Base-by-base conservation (phyloP, 2,797 vertebrate genomes). In the Hyperoplus immaculatus region DNA sequence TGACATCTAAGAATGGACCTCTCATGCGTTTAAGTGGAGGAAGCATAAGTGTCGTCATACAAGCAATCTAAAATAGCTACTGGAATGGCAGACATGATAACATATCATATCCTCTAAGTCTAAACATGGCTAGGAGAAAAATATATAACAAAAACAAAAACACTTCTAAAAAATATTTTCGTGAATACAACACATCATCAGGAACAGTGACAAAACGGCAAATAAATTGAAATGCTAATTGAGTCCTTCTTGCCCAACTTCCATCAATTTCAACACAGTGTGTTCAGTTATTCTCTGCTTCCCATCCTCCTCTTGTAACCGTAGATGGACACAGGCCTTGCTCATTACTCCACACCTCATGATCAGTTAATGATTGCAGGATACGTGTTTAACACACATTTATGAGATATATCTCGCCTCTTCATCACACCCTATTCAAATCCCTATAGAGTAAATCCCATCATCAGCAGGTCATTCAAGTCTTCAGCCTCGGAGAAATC, bases 391-490 rank as follows among this genome's bases (percentile, higher is more conserved):
- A 70, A 76, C 41, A 66, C 69, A 82, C 78, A 75, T 55, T 69
- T 54, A 63, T 73, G 63, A 80, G 68, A 69, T 75, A 58, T 67
- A 75, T 78, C 63, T 21, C 45, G 12, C 45, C 50, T 76, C 68
- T 69, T 80, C 55, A 74, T 90, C 75, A 69, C 70, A 72, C 29
- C 4, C 60, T 73, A 66, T 87, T 92, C 74, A 88, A 88, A 43
- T 63, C 56, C 10, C 6, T 51, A 9, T 50, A 77, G 45, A 87
- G 68, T 59, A 75, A 75, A 86, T 82, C 36, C 55, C 56, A 80
- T 87, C 68, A 77, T 81, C 63, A 72, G 43, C 58, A 47, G 59
- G 59, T 75, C 72, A 80, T 69, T 71, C 13, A 70, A 70, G 41
- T 68, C 76, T 79, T 75, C 66, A 58, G 55, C 60, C 70, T 42